These are phyloP conservation scores for Lamellibrachia satsuma DNA, from an alignment of 2,888 invertebrate species.

Conservation along the genomic window DNA sequence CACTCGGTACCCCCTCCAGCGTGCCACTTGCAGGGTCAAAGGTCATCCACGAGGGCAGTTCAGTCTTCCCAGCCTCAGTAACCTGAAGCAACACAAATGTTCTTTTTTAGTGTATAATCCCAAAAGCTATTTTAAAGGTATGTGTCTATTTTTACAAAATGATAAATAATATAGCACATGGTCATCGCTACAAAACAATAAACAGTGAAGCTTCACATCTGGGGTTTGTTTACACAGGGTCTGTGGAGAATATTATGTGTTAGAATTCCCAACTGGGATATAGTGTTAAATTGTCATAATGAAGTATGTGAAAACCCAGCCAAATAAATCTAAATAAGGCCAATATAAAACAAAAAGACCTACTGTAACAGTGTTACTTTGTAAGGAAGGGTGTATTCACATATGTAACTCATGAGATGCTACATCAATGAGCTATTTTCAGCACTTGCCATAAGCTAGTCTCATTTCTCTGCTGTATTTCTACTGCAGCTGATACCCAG, in stretches of 20 bases:
- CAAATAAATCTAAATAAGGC: background rate
- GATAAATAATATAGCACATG: background rate
- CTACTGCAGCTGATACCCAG: background rate
- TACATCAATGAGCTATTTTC: background rate
- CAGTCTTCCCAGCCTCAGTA: constrained; percentile 31
- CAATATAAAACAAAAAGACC: background rate
- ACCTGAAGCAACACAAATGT: constrained; percentile 34
- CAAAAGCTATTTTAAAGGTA: background rate
- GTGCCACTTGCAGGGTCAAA: constrained; percentile 77
- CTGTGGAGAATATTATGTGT: background rate
- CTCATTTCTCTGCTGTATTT: background rate
- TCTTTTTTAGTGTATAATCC: background rate
- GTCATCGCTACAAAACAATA: background rate
- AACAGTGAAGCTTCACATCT: background rate
- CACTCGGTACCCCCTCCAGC: constrained; percentile 77
- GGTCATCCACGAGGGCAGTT: constrained; percentile 66
- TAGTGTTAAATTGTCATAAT: background rate
- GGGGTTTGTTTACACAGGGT: background rate
- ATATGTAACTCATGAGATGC: background rate
- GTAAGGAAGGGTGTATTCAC: background rate
- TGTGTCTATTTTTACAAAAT: background rate
- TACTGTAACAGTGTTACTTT: no score
- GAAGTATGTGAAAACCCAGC: background rate
- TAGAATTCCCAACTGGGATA: background rate
- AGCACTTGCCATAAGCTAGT: background rate